Evolutionary conservation across 2,797 vertebrate species (phyloP).

Genomic region (Potorous gilbertii): DNA sequence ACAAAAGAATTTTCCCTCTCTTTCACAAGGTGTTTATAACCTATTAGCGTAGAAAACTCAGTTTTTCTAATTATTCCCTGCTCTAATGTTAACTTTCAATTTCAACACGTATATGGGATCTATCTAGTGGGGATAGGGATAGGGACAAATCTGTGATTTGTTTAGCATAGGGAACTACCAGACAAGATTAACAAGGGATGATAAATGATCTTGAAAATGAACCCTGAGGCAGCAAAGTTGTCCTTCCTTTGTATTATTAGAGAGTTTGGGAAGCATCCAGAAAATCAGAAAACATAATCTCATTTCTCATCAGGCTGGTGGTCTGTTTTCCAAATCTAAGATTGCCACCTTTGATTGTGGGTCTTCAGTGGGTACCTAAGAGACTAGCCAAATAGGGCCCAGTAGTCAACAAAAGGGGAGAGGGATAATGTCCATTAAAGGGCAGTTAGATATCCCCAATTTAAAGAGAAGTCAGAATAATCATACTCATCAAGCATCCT

Average conservation of each 20-base stretch:
- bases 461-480: background rate
- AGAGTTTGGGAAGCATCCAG: background rate
- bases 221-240: background rate
- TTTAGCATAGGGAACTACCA: background rate
- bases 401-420: background rate
- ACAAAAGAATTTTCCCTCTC: background rate
- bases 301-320: background rate
- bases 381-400: background rate
- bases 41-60: background rate
- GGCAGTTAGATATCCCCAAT: background rate
- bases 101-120: background rate
- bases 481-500: background rate
- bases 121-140: background rate
- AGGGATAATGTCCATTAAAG: background rate
- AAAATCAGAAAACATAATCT: background rate
- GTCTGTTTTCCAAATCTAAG: background rate
- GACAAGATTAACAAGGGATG: constrained; percentile 50
- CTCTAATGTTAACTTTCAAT: background rate
- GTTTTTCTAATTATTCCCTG: background rate
- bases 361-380: fast-evolving
- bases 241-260: background rate
- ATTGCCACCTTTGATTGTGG: background rate
- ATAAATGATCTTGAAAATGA: constrained; percentile 17
- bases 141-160: background rate
- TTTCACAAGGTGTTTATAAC: background rate